Base-by-base conservation (phyloP, 2,113 vertebrate genomes). In the Parotia lawesii region DNA sequence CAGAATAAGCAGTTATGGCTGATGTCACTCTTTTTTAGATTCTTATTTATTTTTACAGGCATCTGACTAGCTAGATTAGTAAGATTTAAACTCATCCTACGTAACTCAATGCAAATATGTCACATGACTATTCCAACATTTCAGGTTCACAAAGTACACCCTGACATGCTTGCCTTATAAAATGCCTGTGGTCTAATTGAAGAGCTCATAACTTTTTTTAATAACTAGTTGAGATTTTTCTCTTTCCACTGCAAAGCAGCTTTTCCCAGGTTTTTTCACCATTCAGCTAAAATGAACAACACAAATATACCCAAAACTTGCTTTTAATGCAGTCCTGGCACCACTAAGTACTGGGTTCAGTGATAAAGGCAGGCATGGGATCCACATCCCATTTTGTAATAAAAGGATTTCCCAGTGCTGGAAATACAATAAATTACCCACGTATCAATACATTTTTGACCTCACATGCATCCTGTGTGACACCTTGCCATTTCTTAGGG, bases 1-100 rank as follows among this genome's bases (percentile, higher is more conserved):
- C 69, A 80, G 87, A 93, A 94, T 79, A 94, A 93, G 85, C 54
- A 93, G 82, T 91, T 92, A 56, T 14, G 60, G 82, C 65, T 97
- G 90, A 95, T 95, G 94, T 95, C 51, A 91, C 92, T 93, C 87
- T 88, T 91, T 88, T 95, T 83, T 65, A 88, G 60, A 25, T 88
- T 87, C 87, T 67, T 90, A 90, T 42, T 93, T 96, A 62, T 93
- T 95, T 95, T 95, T 90, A 77, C 33, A 88, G 78, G 64, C 82
- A 90, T 94, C 48, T 84, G 75, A 89, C 38, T 66, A n/a, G 85
- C 62, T 58, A 61, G 64, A 56, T 85, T 74, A 83, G 54, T 44
- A 75, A 95, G 78, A 70, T 65, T 60, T 77, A 86, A 93, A 70
- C 79, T 93, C 90, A 78, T 88, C 85, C 75, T 81, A 17, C 42